phyloP scores from a whole-genome alignment of 2,113 vertebrate genomes.

The Excalfactoria chinensis region DNA sequence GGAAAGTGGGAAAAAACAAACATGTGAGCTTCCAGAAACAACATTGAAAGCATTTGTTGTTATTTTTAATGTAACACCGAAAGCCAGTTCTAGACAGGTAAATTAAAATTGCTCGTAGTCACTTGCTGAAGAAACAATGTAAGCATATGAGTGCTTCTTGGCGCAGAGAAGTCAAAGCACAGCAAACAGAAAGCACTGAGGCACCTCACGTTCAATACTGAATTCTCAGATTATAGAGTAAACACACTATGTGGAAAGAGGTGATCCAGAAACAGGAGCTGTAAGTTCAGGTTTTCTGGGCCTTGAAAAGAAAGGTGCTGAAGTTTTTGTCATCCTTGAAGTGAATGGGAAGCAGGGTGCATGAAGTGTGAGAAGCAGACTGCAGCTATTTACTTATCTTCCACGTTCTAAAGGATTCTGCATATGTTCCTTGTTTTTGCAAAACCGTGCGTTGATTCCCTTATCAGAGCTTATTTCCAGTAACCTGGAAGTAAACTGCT shows the following conservation, averaged over 20 bases:
- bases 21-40: constrained; percentile 55
- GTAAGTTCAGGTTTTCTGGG: neutral
- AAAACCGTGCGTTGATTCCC: neutral
- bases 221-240: neutral
- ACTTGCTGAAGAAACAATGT: neutral
- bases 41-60: neutral
- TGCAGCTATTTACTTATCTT: neutral
- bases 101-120: neutral
- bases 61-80: neutral
- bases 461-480: neutral
- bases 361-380: neutral
- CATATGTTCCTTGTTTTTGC: neutral
- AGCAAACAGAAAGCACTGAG: neutral
- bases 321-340: neutral
- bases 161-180: neutral
- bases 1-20: constrained; percentile 37
- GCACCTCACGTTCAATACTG: neutral
- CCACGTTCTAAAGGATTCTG: neutral
- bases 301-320: neutral
- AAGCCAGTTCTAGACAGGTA: neutral
- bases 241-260: neutral
- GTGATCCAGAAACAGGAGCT: neutral
- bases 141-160: neutral
- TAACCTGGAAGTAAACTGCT: neutral
- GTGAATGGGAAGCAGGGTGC: neutral